Conservation (phyloP, 2,888 invertebrate species). For the Agrochola lychnidis region DNA sequence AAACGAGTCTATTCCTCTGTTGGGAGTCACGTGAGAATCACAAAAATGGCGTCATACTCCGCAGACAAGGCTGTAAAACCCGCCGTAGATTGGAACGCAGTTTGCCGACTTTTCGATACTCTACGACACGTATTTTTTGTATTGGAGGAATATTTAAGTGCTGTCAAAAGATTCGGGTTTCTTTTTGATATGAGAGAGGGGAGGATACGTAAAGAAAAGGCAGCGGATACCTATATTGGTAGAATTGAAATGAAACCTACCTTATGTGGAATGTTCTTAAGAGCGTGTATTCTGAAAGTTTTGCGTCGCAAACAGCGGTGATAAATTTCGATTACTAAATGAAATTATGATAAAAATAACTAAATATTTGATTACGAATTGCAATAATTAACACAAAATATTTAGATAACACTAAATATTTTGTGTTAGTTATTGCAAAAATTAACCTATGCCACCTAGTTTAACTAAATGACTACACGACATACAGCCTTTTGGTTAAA, state of each 20-base stretch:
- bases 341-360: not conserved
- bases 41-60: conserved; percentile 42
- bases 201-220: conserved; percentile 2
- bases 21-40: conserved; percentile 53
- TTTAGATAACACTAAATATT: no score
- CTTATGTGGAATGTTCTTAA: not conserved
- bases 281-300: not conserved
- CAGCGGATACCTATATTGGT: not conserved
- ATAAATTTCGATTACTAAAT: not conserved
- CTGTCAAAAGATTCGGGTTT: conserved; percentile 24
- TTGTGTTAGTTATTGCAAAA: no score
- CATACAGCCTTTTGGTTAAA: no score
- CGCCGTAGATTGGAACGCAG: conserved; percentile 58
- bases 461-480: no score
- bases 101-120: conserved; percentile 31
- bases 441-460: no score
- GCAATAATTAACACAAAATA: not conserved
- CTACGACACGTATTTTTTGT: conserved; percentile 31
- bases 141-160: conserved; percentile 46
- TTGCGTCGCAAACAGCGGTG: not conserved
- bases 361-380: not conserved
- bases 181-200: conserved; percentile 22
- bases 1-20: conserved; percentile 37
- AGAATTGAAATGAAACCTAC: conserved; percentile 1
- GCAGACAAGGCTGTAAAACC: conserved; percentile 60